Base-by-base conservation (phyloP, 2,113 vertebrate genomes). In the Australoheros scitulus region DNA sequence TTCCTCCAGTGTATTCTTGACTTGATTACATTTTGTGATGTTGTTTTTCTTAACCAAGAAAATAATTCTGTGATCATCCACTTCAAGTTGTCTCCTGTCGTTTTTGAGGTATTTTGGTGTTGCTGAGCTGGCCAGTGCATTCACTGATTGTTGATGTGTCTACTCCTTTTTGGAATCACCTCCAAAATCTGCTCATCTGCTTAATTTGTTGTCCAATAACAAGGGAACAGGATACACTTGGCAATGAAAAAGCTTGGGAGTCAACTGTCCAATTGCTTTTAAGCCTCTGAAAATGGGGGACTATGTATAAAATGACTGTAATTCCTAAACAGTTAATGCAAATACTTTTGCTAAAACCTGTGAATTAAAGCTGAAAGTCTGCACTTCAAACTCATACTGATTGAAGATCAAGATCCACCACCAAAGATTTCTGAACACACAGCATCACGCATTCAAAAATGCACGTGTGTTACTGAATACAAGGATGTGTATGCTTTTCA, bases 391-490 rank as follows among this genome's bases (percentile, higher is more conserved):
- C 64, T 29, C 24, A 70, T 70, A 18, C 50, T 50, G 15, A 18
- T 11, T 43, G 38, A 43, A 24, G 15, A 65, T 38, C 63, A 47
- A 43, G 22, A 81, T 70, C 77, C 81, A 36, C 72, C 65, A 79
- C 55, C 63, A 55, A 79, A 86, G 63, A 90, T 90, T 92, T 86
- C 88, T 81, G 85, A 90, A 85, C 64, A 81, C 32, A 56, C 43
- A 43, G 11, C 76, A 72, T 61, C 4, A 61, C 47, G 68, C 58
- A 84, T 61, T 77, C 43, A 43, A 47, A 60, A 43, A 5, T 50
- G 58, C 24, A 50, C 22, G 32, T 22, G 17, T 38, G n/a, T 74
- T 70, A 72, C 72, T 58, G 38, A 76, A 82, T 80, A 24, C 24
- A 15, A 29, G 43, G 18, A 22, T 76, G 70, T 80, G 63, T 59